Base-by-base conservation (phyloP, 2,113 vertebrate species). In the Phalacrocorax brasilianus region DNA sequence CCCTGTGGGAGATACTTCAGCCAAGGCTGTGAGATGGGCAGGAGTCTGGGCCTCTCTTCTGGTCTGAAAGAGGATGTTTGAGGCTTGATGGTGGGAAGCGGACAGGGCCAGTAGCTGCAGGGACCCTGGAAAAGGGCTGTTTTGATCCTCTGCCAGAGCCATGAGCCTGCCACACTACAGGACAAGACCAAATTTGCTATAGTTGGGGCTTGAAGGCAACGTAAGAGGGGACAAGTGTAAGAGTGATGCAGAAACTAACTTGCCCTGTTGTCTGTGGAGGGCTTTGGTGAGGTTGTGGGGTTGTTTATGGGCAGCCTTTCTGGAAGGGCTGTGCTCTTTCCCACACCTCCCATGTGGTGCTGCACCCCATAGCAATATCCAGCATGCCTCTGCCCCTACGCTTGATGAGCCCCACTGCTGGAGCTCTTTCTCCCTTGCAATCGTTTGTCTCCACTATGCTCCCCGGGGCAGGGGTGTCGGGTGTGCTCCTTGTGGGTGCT, bases 371-470 rank as follows among this genome's bases (percentile, higher is more conserved):
- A 76, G 66, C 35, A 68, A 73, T n/a, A 23, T 16, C n/a, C 12
- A 19, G 42, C 38, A 17, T 0, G 1, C 21, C 63, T 49, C 77
- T 38, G 33, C 17, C 76, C 40, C n/a, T 4, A 32, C 0, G 0
- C 67, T 70, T 1, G 0, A 52, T 27, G 8, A 85, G 7, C 24
- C 40, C 17, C 30, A 8, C 18, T 0, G 2, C 40, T 52, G 59
- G n/a, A 61, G 35, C 20, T 81, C 38, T 47, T 66, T 71, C 44
- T 63, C 32, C 32, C 26, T 73, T 40, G 45, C 55, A 40, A 32
- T 32, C 0, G 0, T 42, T 72, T 1, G 1, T 35, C 58, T 76
- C 33, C 35, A 9, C 52, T 67, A 23, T 0, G 2, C 8, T 52
- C 38, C 21, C 50, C 1, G 1, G 33, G 38, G 14, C 68, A 59